Evolutionary conservation across 2,113 vertebrate genomes (phyloP).

Genomic region (Lepisosteus osseus): DNA sequence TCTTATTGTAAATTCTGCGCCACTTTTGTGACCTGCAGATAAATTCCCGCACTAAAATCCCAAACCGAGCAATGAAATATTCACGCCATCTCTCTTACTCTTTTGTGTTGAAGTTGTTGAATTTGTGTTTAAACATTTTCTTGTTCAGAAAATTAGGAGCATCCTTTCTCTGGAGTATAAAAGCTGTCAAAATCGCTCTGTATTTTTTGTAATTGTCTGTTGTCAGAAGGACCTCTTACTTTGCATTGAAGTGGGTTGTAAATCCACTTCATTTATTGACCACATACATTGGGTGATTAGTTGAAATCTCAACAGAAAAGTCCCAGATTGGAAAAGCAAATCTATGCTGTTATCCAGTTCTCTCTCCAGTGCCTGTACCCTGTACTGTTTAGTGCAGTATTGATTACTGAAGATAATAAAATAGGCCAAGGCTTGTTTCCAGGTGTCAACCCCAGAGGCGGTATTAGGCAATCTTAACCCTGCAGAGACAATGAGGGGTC

Average conservation of each 20-base stretch:
- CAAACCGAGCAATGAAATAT: too few species aligned
- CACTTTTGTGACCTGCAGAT: too few species aligned
- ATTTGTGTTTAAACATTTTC: too few species aligned
- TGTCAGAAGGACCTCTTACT: background rate
- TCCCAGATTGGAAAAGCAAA: constrained; percentile 16
- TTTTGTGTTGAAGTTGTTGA: too few species aligned
- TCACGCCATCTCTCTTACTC: too few species aligned
- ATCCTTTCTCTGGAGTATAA: too few species aligned
- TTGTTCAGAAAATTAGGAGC: too few species aligned
- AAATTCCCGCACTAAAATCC: too few species aligned
- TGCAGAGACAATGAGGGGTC: background rate
- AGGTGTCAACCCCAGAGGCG: background rate
- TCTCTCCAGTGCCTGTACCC: background rate
- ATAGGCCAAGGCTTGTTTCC: background rate
- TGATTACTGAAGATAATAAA: background rate
- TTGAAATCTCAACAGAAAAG: background rate
- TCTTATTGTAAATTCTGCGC: too few species aligned
- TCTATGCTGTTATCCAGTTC: background rate
- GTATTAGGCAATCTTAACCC: too few species aligned
- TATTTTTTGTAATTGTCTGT: constrained; percentile 9
- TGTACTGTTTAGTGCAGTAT: background rate
- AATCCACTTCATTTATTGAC: constrained; percentile 16
- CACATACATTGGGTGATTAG: constrained; percentile 13
- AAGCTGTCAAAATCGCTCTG: background rate
- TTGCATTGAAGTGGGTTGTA: background rate